Evolutionary conservation across 2,113 vertebrate species (phyloP).

Genomic region (Pterocles orientalis): DNA sequence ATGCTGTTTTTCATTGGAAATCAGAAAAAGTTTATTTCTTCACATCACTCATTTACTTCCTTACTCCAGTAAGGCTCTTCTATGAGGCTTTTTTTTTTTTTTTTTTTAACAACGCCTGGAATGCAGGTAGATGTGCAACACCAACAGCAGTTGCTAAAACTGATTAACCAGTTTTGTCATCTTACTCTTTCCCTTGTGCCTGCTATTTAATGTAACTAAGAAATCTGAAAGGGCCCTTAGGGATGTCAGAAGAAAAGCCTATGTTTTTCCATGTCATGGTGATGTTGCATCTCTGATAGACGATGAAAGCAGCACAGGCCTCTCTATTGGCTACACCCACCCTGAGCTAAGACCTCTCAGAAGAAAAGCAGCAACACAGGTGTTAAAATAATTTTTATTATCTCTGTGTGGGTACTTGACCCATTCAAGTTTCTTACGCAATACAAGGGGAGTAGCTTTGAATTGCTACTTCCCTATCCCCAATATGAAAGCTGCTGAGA

Average conservation of each 20-base stretch:
- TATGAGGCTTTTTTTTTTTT: neutral
- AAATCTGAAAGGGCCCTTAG: neutral
- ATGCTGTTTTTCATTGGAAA: neutral
- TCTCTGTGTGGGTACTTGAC: slow-evolving; percentile 9
- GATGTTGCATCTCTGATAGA: neutral
- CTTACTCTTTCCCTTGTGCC: neutral
- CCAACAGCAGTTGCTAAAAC: neutral
- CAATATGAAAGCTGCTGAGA: neutral
- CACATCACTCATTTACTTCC: neutral
- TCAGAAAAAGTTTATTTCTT: neutral
- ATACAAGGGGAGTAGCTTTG: neutral
- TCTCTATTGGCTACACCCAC: neutral
- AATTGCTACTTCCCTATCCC: neutral
- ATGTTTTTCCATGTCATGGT: neutral
- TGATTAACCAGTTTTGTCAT: neutral
- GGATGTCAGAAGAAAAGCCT: neutral
- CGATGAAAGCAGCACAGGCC: neutral
- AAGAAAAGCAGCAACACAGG: neutral
- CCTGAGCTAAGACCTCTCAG: neutral
- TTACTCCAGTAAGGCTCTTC: neutral
- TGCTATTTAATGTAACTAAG: neutral
- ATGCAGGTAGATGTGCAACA: neutral
- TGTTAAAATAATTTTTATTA: slow-evolving; percentile 79
- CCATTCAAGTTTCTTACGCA: neutral
- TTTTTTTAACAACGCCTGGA: neutral